These are phyloP conservation scores for Procavia capensis DNA, from an alignment of 2,113 vertebrate genomes.

Conservation along the genomic window DNA sequence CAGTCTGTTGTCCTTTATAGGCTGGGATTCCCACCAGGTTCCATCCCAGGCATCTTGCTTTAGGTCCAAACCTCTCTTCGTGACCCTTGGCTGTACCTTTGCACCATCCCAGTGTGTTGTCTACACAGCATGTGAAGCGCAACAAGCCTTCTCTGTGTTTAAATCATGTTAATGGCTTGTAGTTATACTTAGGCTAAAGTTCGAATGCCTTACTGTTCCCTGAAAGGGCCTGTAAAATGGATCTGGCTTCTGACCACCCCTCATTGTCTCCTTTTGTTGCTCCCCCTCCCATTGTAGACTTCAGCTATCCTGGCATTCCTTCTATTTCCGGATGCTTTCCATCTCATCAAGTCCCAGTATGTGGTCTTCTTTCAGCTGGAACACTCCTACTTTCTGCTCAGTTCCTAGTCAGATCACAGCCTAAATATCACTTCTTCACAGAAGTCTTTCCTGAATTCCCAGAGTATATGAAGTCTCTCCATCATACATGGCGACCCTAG, in stretches of 20 bases:
- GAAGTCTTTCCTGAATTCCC: not conserved
- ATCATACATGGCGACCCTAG: accelerated
- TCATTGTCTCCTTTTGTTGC: not conserved
- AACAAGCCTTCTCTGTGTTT: not conserved
- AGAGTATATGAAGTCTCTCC: not conserved
- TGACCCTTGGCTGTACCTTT: not conserved
- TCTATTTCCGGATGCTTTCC: not conserved
- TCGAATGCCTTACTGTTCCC: not conserved
- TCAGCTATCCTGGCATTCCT: not conserved
- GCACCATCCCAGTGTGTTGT: not conserved
- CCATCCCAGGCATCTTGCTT: not conserved
- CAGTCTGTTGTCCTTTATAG: not conserved
- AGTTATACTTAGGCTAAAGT: not conserved
- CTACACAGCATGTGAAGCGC: not conserved
- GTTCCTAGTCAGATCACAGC: not conserved
- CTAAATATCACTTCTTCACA: not conserved
- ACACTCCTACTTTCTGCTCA: not conserved
- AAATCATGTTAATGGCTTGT: not conserved
- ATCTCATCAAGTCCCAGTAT: not conserved
- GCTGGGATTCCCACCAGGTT: not conserved
- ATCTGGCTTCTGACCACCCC: not conserved
- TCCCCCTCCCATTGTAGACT: not conserved
- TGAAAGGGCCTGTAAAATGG: not conserved
- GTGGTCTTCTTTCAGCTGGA: not conserved
- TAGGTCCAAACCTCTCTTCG: not conserved